Conservation (phyloP, 2,888 invertebrate species). For the Sminthurides aquaticus region DNA sequence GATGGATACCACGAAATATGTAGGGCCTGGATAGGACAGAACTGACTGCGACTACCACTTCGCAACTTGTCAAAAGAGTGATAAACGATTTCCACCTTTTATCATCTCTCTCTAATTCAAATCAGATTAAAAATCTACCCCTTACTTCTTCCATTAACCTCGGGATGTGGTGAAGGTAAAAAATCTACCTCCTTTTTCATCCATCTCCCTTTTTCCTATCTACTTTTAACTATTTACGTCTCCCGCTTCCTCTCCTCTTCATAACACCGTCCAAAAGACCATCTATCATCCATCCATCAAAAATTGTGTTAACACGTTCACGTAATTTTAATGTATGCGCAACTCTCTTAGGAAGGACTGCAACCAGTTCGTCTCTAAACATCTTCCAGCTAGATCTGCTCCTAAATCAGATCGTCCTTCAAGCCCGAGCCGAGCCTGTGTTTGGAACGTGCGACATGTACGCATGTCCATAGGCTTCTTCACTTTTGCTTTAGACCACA, state of each 20-base stretch:
- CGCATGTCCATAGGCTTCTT: no score
- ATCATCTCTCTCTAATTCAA: slow-evolving; percentile 43
- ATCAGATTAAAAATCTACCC: slow-evolving; percentile 41
- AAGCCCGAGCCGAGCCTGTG: no score
- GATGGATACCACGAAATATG: no score
- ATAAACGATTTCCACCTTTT: slow-evolving; percentile 43
- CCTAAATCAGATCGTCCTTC: no score
- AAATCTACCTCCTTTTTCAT: slow-evolving; percentile 10
- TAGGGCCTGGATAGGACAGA: neutral
- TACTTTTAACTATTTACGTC: slow-evolving; percentile 4
- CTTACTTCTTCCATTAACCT: slow-evolving; percentile 35
- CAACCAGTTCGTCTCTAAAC: no score
- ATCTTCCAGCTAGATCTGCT: no score
- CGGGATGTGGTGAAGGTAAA: slow-evolving; percentile 3
- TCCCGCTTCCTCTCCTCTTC: neutral
- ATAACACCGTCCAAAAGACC: neutral
- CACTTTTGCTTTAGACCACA: no score
- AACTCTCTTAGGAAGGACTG: no score
- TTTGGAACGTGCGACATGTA: no score
- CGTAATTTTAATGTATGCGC: slow-evolving; percentile 5
- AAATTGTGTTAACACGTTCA: neutral
- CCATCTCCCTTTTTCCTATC: slow-evolving; percentile 3
- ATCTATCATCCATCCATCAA: slow-evolving; percentile 41
- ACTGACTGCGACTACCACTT: slow-evolving; percentile 24
- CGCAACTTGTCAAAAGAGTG: slow-evolving; percentile 43